Evolutionary conservation across 2,888 invertebrate species (phyloP).

Genomic region (Eucriotettix oculatus): DNA sequence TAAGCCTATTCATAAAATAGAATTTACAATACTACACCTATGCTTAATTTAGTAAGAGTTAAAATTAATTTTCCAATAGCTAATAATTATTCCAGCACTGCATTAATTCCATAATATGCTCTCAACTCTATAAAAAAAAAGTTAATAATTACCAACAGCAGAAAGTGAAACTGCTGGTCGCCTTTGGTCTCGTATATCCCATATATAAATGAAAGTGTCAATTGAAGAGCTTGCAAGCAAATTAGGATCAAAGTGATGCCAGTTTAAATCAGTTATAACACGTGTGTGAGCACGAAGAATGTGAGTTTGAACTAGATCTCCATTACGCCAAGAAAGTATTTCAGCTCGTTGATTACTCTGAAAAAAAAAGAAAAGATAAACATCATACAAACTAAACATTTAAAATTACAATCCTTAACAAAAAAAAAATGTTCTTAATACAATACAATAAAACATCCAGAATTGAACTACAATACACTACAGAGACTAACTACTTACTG

Average conservation of each 20-base stretch:
- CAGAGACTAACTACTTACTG: slow-evolving; percentile 38
- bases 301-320: slow-evolving; percentile 51
- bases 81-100: too few species aligned
- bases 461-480: not conserved
- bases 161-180: slow-evolving; percentile 71
- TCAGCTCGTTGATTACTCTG: slow-evolving; percentile 80
- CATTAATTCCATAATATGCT: too few species aligned
- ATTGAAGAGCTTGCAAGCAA: slow-evolving; percentile 78
- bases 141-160: slow-evolving; percentile 50
- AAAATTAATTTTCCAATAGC: too few species aligned
- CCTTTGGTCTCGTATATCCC: slow-evolving; percentile 78
- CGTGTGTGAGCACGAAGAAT: slow-evolving; percentile 68
- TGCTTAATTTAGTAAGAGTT: too few species aligned
- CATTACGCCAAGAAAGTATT: slow-evolving; percentile 57
- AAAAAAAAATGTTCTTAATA: slow-evolving; percentile 6
- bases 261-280: slow-evolving; percentile 80
- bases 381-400: too few species aligned
- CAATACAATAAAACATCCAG: not conserved
- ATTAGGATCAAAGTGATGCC: slow-evolving; percentile 66
- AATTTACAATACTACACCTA: too few species aligned
- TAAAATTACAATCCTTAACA: too few species aligned
- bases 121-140: too few species aligned
- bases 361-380: slow-evolving; percentile 17
- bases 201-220: slow-evolving; percentile 83
- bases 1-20: too few species aligned